Base-by-base conservation (phyloP, 92 coral and sea anemone species). In the Epizoanthus illoricatus region DNA sequence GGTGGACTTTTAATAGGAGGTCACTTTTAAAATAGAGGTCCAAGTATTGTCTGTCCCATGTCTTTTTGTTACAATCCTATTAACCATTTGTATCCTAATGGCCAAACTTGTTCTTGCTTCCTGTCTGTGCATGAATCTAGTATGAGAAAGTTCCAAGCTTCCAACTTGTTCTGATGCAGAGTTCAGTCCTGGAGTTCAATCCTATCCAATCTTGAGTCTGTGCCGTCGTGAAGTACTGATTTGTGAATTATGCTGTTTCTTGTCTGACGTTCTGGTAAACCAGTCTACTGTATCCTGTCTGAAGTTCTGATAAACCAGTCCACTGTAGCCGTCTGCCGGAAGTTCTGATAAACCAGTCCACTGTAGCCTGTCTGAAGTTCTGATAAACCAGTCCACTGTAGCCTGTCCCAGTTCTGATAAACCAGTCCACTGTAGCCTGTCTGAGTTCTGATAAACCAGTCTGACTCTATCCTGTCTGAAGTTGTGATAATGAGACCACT, bases 61-160 rank as follows among this genome's bases (percentile, higher is more conserved):
- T 75, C 69, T 75, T 67, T 36, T 58, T 74, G 39, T 36, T 18
- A 43, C 10, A 2, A 17, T 45, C 24, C 4, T 73, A 15, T 20
- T 15, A 39, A 39, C 4, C 17, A 69, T 12, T 76, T 63, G 23
- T 76, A 39, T 39, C 66, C 59, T 61, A 76, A 76, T 55, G 39
- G 18, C 64, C 61, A 45, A 76, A 60, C 19, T 40, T 76, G 70
- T 19, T 76, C 21, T 62, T 75, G 69, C 61, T 76, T 75, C 63
- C 70, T 62, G 81, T 62, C 70, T 42, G 81, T 62, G 49, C 81
- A 36, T 76, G 81, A 76, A 76, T 59, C 40, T 58, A 76, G 65
- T 76, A 39, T 61, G 67, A 28, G 81, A 76, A 56, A 76, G 70
- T 61, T 60, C 81, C 81, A 76, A 76, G 81, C 45, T 73, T 76